Conservation (phyloP, 2,888 invertebrate species). For the Phengaris alcon region DNA sequence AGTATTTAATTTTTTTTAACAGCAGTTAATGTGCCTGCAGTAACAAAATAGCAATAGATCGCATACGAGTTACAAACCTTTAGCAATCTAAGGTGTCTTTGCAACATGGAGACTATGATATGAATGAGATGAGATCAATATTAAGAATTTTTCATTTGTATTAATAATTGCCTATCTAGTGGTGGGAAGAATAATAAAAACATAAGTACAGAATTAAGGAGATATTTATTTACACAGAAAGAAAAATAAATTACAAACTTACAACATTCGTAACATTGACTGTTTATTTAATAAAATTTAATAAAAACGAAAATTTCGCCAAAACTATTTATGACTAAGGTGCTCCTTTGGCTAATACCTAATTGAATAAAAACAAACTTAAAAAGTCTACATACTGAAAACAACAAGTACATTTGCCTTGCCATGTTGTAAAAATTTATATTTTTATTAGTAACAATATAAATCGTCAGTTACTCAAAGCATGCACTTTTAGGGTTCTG, state of each 20-base stretch:
- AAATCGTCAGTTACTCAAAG: background rate
- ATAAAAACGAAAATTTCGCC: background rate
- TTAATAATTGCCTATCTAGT: too few species aligned
- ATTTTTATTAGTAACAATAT: too few species aligned
- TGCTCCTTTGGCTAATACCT: constrained; percentile 11
- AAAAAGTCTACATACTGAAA: background rate
- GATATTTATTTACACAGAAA: constrained; percentile 13
- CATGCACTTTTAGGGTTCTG: background rate
- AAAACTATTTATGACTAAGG: background rate
- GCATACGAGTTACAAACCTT: background rate
- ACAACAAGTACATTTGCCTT: background rate
- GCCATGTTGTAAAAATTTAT: background rate
- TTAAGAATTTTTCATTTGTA: too few species aligned
- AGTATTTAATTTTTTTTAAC: too few species aligned
- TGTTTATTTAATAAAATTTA: background rate
- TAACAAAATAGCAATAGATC: background rate
- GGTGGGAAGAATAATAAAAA: background rate
- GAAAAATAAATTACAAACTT: background rate
- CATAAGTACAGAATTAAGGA: background rate
- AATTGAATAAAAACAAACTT: background rate
- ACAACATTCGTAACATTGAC: background rate
- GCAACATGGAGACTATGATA: too few species aligned
- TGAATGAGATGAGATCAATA: too few species aligned
- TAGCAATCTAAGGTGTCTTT: background rate
- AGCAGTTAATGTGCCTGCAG: background rate